These are phyloP conservation scores for Oryzias dopingdopingensis DNA, from an alignment of 2,797 vertebrate species.

Conservation along the genomic window DNA sequence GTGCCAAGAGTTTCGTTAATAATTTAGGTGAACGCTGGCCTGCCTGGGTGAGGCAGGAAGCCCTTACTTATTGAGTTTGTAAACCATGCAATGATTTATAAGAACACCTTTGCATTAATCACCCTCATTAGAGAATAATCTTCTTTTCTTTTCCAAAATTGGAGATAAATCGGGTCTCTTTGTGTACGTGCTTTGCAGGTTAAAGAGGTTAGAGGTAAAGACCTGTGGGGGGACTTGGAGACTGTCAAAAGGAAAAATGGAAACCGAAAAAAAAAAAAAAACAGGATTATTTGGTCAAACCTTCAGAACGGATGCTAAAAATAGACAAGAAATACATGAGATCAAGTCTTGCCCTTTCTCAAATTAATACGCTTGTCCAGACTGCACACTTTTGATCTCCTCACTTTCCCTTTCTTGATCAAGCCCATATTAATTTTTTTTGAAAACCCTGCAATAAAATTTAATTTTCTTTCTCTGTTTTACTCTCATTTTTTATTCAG, in stretches of 20 bases:
- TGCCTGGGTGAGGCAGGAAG: slow-evolving; percentile 92
- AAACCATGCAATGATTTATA: slow-evolving; percentile 98
- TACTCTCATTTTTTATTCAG: slow-evolving; percentile 59
- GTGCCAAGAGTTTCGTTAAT: slow-evolving; percentile 91
- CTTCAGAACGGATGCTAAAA: not conserved
- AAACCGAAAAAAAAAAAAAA: not conserved
- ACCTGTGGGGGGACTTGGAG: slow-evolving; percentile 2
- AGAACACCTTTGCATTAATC: slow-evolving; percentile 92
- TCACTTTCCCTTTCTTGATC: slow-evolving; percentile 10
- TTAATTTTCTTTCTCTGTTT: slow-evolving; percentile 25
- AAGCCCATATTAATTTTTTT: slow-evolving; percentile 18
- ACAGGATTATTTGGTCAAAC: slow-evolving; percentile 3
- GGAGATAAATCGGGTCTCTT: slow-evolving; percentile 67
- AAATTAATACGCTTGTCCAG: slow-evolving; percentile 7
- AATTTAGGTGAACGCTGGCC: slow-evolving; percentile 92
- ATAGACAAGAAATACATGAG: not conserved
- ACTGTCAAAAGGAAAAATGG: not conserved
- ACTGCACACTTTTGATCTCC: not conserved
- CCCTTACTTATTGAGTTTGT: slow-evolving; percentile 96
- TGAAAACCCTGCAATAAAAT: slow-evolving; percentile 26
- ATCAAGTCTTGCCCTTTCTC: not conserved
- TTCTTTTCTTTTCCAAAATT: slow-evolving; percentile 75
- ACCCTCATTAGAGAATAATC: slow-evolving; percentile 93
- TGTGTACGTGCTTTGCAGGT: slow-evolving; percentile 9
- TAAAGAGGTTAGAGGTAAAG: slow-evolving; percentile 1